Evolutionary conservation across 2,888 invertebrate species (phyloP).

Genomic region (Stenurella melanura): DNA sequence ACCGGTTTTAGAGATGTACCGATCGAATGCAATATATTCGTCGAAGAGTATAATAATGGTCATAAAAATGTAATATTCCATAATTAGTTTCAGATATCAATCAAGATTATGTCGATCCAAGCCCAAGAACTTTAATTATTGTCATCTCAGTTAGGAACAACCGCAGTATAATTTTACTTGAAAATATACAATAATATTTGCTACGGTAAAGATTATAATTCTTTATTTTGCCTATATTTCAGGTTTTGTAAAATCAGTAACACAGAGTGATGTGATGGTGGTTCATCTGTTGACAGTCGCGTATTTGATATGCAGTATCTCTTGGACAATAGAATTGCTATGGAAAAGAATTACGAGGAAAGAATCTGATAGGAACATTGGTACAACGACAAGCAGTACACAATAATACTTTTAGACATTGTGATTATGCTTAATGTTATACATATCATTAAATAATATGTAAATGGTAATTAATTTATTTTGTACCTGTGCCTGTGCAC

Average conservation of each 20-base stretch:
- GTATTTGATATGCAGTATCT: constrained; percentile 80
- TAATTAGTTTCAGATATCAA: too few species aligned
- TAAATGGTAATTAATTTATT: neutral
- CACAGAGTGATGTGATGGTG: constrained; percentile 80
- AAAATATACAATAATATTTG: too few species aligned
- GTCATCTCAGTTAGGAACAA: too few species aligned
- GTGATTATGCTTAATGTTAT: neutral
- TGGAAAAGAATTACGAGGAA: constrained; percentile 28
- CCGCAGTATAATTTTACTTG: too few species aligned
- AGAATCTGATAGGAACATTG: neutral
- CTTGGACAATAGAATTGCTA: constrained; percentile 80
- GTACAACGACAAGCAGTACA: neutral
- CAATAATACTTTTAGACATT: neutral
- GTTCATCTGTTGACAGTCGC: constrained; percentile 81
- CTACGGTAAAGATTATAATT: too few species aligned
- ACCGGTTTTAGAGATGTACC: too few species aligned
- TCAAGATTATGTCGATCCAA: too few species aligned
- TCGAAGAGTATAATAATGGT: too few species aligned
- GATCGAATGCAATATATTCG: too few species aligned
- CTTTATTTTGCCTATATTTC: constrained; percentile 73
- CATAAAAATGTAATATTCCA: too few species aligned
- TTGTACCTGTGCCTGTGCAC: neutral
- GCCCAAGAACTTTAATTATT: too few species aligned
- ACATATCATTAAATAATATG: neutral
- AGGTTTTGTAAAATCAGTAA: constrained; percentile 79